Base-by-base conservation (phyloP, 2,888 invertebrate genomes). In the Cephus sareptanus region DNA sequence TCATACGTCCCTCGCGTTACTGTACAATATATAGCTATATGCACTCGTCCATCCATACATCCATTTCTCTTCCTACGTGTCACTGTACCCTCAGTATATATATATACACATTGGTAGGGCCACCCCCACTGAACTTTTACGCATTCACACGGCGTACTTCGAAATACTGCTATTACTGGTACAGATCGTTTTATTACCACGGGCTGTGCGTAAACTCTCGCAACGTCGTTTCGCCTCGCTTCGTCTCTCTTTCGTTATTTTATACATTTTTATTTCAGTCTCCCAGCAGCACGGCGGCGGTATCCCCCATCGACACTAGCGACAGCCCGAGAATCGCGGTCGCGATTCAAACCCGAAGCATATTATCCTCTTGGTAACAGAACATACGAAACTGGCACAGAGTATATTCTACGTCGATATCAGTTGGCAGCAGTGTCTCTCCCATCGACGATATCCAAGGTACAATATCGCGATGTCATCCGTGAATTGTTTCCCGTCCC, bases 101-200 rank as follows among this genome's bases (percentile, higher is more conserved):
- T 23, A 35, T 6, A 30, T 11, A n/a, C 13, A 68, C 33, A 70
- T 12, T 30, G 12, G 15, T 6, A 30, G 70, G 1, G 70, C 70
- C 70, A 70, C 11, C 70, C 3, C 70, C 23, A 9, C 4, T 40
- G 30, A n/a, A 71, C 33, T 40, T 76, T 80, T 80, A 76, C 69
- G 77, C 79, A 81, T 81, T 82, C 82, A 73, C 81, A 75, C 79
- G 80, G 71, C 79, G 77, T 74, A 83, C 79, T 80, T 80, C 77
- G 79, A 80, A 81, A 81, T 81, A 77, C 80, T 78, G 82, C 79
- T 80, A 81, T 81, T 81, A 79, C 82, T 80, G 76, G 78, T 77
- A 80, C 81, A 80, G 84, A 84, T 85, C 84, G 82, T 85, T 87
- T 87, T 87, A 87, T 86, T 84, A 81, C 83, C 82, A 81, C 80